Percentiles rank a stretch among this genome's conserved stretches.
These are phyloP conservation scores for Galaxea fascicularis DNA, from an alignment of 92 coral and sea anemone genomes.

Conservation along the genomic window DNA sequence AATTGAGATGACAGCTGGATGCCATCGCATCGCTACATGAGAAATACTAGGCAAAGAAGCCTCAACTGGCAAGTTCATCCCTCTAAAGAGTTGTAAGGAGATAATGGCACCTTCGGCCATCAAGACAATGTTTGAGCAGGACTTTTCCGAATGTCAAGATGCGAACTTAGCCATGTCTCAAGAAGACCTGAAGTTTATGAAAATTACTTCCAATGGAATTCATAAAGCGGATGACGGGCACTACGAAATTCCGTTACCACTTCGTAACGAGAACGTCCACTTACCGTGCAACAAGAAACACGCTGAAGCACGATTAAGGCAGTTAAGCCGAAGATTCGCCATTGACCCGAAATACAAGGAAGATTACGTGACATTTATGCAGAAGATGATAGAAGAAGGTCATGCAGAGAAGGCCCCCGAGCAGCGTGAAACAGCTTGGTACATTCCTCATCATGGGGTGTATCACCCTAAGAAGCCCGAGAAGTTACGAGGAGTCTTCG, in stretches of 20 bases:
- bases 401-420: conserved; percentile 46
- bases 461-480: conserved; percentile 51
- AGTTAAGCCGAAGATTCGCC: conserved; percentile 32
- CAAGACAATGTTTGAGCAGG: conserved; percentile 46
- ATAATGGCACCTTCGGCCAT: conserved; percentile 20
- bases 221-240: conserved; percentile 50
- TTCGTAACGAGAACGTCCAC: conserved; percentile 30
- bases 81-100: conserved; percentile 18
- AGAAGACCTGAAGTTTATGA: conserved; percentile 50
- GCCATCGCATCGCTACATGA: conserved; percentile 34
- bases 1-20: not conserved
- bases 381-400: conserved; percentile 51
- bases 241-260: conserved; percentile 63
- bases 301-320: conserved; percentile 41
- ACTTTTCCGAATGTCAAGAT: conserved; percentile 37
- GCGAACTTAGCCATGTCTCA: conserved; percentile 41
- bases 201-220: conserved; percentile 31
- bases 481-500: conserved; percentile 46
- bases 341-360: conserved; percentile 36
- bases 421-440: conserved; percentile 40
- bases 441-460: conserved; percentile 71
- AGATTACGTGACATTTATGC: conserved; percentile 52
- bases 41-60: conserved; percentile 10
- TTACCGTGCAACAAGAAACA: conserved; percentile 51
- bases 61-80: not conserved